Percentiles rank a stretch among this genome's conserved stretches.
Evolutionary conservation across 2,797 vertebrate species (phyloP).

Genomic region (Myripristis jacobus): DNA sequence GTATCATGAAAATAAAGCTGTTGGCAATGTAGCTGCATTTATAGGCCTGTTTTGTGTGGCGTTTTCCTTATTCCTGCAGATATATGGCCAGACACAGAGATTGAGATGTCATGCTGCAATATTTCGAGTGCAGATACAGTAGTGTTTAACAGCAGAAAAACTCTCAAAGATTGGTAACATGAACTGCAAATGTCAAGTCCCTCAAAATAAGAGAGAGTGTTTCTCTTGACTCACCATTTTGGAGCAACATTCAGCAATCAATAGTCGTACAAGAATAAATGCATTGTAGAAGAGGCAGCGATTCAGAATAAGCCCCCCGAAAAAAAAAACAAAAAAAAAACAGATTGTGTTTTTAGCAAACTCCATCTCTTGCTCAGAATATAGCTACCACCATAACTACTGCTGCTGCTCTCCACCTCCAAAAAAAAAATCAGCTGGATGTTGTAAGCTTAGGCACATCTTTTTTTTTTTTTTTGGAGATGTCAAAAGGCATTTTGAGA

Average conservation of each 20-base stretch:
- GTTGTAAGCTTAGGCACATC: constrained; percentile 12
- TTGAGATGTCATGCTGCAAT: neutral
- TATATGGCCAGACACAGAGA: neutral
- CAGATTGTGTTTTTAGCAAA: too few relatives aligned
- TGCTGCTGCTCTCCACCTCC: constrained; percentile 17
- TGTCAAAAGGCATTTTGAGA: constrained; percentile 12
- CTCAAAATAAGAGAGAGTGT: too few relatives aligned
- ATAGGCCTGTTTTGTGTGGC: neutral
- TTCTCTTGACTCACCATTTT: too few relatives aligned
- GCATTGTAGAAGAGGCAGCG: neutral
- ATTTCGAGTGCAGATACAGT: neutral
- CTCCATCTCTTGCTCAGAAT: too few relatives aligned
- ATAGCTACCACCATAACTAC: neutral
- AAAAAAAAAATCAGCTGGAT: neutral
- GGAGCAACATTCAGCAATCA: too few relatives aligned
- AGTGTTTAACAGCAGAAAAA: neutral
- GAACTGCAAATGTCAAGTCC: too few relatives aligned
- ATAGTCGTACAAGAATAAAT: neutral
- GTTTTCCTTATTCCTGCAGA: neutral
- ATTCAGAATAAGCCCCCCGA: too few relatives aligned
- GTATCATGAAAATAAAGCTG: too few relatives aligned
- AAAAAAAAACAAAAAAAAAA: too few relatives aligned
- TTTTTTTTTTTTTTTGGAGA: neutral
- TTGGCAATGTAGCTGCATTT: neutral
- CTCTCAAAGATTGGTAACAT: too few relatives aligned